Base-by-base conservation (phyloP, 1,140 invertebrate species). In the Drosophila truncata region DNA sequence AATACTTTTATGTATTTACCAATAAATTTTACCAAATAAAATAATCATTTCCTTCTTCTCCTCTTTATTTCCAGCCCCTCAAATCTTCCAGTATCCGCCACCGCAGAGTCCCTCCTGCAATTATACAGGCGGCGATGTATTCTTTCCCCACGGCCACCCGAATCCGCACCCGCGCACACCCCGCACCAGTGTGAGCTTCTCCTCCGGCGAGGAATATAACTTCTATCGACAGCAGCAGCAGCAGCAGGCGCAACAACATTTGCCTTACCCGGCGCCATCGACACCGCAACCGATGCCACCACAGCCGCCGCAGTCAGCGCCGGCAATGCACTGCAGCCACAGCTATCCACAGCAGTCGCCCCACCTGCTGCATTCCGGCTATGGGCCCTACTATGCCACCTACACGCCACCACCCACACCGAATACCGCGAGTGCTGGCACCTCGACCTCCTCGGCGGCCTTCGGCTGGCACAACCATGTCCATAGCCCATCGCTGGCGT, bases 371-470 rank as follows among this genome's bases (percentile, higher is more conserved):
- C 84, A 79, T 29, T 77, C 82, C 47, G 77, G 84, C 71, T 77
- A 78, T 37, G 73, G 59, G 50, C 52, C 64, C 42, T 87, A 90
- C 37, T 92, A 91, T 55, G 78, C 86, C 67, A 84, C 82, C 69
- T 92, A 92, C 42, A 92, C 91, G 61, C 91, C 91, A 60, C 91
- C 91, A 57, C 91, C 91, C 70, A 92, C 91, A 39, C 91, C 91
- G 80, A 92, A 85, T 46, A 88, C 87, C 3, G 81, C 74, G 47
- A 82, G 74, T 41, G 78, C 82, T 23, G 72, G 78, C 60, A 83
- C 83, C 54, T 82, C 82, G 52, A 76, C 72, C 61, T 55, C 76
- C 41, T 42, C 74, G 39, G 55, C 65, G 37, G 44, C 82, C 25
- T 88, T 81, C 18, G 70, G 74, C n/a, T 83, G 80, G 39, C 78